Conservation (phyloP, 2,797 vertebrate genomes). For the Oreonectes daqikongensis region DNA sequence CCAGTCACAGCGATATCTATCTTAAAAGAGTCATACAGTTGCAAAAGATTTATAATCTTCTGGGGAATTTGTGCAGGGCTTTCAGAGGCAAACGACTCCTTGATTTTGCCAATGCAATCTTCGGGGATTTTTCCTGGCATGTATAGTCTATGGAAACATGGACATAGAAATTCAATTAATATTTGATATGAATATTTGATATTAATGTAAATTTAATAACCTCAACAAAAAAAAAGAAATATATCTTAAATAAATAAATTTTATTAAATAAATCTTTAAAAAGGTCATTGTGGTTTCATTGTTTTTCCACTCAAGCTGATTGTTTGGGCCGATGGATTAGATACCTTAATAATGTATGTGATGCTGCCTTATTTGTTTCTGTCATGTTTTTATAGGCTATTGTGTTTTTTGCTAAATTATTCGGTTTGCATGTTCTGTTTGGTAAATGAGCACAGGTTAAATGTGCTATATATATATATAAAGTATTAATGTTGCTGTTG, state of each 20-base stretch:
- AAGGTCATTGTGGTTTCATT: no score
- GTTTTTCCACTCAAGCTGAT: no score
- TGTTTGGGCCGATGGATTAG: no score
- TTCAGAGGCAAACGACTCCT: slow-evolving; percentile 24
- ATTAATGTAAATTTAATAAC: background rate
- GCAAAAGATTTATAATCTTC: slow-evolving; percentile 30
- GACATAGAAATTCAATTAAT: background rate
- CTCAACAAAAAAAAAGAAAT: no score
- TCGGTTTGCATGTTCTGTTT: background rate
- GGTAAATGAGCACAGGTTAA: background rate
- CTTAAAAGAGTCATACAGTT: slow-evolving; percentile 43
- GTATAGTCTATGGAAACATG: slow-evolving; percentile 13
- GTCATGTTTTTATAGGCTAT: no score
- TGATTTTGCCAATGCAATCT: slow-evolving; percentile 39
- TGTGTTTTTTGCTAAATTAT: background rate
- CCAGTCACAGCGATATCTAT: slow-evolving; percentile 56
- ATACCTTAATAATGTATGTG: no score
- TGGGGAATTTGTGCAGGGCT: slow-evolving; percentile 15
- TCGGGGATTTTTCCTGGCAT: slow-evolving; percentile 49
- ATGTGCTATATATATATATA: background rate
- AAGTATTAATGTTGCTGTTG: background rate
- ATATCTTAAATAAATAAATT: no score
- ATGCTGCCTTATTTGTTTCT: no score
- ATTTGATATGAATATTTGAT: no score
- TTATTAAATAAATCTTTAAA: no score